Percentiles rank a stretch among this genome's conserved stretches.
Conservation (phyloP, 2,113 vertebrate species). For the Neomonachus schauinslandi region DNA sequence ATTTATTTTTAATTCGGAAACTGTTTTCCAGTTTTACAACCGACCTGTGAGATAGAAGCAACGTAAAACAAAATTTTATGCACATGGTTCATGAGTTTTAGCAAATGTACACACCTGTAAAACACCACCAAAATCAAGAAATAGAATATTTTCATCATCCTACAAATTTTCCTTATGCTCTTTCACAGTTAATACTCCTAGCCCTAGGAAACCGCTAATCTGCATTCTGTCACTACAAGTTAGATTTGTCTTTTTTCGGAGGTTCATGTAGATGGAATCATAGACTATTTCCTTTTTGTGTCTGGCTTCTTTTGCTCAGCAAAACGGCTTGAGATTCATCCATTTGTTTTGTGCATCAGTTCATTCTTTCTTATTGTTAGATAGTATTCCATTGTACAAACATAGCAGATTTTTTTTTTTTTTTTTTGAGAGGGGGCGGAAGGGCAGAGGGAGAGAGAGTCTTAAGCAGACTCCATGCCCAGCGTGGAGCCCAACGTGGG, state of each 20-base stretch:
- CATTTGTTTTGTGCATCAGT: neutral
- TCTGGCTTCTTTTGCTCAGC: conserved; percentile 25
- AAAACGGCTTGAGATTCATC: conserved; percentile 30
- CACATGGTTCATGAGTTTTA: neutral
- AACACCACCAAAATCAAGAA: neutral
- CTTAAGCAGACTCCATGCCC: neutral
- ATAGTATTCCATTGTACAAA: neutral
- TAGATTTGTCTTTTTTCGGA: conserved; percentile 16
- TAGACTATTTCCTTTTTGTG: neutral
- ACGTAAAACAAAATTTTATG: conserved; percentile 14
- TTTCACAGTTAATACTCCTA: neutral
- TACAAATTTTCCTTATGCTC: neutral
- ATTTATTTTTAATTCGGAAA: conserved; percentile 33
- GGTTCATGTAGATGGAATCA: conserved; percentile 7
- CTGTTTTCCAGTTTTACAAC: neutral
- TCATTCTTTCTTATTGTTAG: neutral
- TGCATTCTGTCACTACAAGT: neutral
- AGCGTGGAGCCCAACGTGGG: neutral
- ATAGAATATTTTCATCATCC: conserved; percentile 2
- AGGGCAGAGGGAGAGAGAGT: neutral
- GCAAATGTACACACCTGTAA: neutral
- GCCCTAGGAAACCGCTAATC: neutral
- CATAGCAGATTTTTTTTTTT: neutral
- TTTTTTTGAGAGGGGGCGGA: neutral
- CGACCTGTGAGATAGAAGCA: neutral